These are phyloP conservation scores for Apamea epomidion DNA, from an alignment of 2,888 invertebrate species.

Conservation along the genomic window DNA sequence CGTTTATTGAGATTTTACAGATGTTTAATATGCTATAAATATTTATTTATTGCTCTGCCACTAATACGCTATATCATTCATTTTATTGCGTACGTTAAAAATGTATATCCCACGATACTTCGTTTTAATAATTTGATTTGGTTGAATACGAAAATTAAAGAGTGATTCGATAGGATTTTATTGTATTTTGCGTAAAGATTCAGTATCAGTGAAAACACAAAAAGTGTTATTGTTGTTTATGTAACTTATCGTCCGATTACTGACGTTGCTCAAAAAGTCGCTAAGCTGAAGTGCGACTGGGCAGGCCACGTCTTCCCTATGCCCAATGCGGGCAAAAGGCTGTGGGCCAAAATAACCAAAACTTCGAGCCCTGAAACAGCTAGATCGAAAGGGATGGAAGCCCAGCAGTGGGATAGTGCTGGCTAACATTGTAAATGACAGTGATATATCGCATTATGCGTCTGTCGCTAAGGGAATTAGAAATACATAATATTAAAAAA, in stretches of 20 bases:
- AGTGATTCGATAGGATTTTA: constrained; percentile 81
- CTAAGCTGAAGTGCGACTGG: not conserved
- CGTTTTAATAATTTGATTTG: constrained; percentile 84
- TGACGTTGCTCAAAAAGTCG: not conserved
- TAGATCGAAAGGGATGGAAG: not conserved
- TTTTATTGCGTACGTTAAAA: constrained; percentile 83
- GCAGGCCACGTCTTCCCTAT: not conserved
- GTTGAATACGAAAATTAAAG: constrained; percentile 83
- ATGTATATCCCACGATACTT: constrained; percentile 83
- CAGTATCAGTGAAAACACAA: constrained; percentile 65
- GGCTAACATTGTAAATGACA: not conserved
- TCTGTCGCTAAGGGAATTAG: constrained; percentile 34
- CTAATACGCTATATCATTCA: constrained; percentile 86
- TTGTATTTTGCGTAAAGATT: constrained; percentile 77
- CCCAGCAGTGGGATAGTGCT: not conserved
- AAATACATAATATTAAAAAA: constrained; percentile 32
- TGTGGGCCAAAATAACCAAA: not conserved
- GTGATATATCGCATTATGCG: constrained; percentile 44
- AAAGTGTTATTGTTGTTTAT: constrained; percentile 42
- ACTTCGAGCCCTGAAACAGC: not conserved
- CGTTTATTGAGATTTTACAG: constrained; percentile 86
- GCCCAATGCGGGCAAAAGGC: too few species aligned
- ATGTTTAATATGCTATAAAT: constrained; percentile 88
- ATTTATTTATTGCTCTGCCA: constrained; percentile 84
- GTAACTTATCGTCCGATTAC: constrained; percentile 47